Conservation (phyloP, 2,113 vertebrate genomes). For the Promerops cafer region DNA sequence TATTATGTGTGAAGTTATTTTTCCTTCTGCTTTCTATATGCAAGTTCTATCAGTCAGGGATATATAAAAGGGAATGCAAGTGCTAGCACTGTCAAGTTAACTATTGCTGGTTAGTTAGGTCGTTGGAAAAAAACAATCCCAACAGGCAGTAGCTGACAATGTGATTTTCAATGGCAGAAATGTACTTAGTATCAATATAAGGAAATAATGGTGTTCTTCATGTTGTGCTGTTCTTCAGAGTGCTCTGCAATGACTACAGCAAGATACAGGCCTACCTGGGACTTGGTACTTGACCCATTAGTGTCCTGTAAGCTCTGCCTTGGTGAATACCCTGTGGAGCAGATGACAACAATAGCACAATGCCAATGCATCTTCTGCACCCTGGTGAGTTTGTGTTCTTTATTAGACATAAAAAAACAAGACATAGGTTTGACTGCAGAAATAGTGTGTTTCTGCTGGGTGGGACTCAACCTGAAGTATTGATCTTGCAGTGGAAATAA, state of each 20-base stretch:
- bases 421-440: not conserved
- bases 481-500: not conserved
- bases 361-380: constrained; percentile 99
- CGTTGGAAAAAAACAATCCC: not conserved
- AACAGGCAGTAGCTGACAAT: not conserved
- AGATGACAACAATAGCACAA: constrained; percentile 97
- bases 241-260: constrained; percentile 89
- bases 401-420: not conserved
- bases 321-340: constrained; percentile 94
- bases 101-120: not conserved
- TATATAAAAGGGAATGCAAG: not conserved
- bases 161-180: not conserved
- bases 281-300: constrained; percentile 93
- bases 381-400: constrained; percentile 78
- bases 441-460: not conserved
- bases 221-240: constrained; percentile 66
- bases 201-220: not conserved
- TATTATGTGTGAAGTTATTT: not conserved
- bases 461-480: not conserved
- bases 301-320: constrained; percentile 98
- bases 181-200: not conserved
- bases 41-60: not conserved
- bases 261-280: constrained; percentile 93
- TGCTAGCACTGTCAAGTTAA: not conserved
- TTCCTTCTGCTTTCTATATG: not conserved